Percentiles rank a stretch among this genome's conserved stretches.
Evolutionary conservation across 1,140 invertebrate species (phyloP).

Genomic region (Temnothorax longispinosus): DNA sequence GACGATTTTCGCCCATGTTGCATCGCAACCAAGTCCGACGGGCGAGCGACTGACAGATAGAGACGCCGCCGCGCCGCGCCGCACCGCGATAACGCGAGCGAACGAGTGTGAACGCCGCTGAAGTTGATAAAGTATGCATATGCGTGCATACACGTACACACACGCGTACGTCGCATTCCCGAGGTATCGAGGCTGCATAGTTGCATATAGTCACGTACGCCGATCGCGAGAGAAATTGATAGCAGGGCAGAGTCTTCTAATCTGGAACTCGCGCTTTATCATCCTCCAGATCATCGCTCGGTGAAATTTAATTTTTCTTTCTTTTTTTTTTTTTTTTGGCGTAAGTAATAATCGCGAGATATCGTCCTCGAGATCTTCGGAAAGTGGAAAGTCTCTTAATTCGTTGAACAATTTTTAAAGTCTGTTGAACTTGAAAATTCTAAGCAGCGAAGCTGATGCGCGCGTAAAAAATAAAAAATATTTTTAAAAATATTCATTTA

Average conservation of each 20-base stretch:
- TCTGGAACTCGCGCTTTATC: neutral
- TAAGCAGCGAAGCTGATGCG: too few relatives aligned
- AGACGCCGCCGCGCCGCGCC: neutral
- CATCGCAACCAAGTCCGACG: neutral
- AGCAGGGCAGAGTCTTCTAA: neutral
- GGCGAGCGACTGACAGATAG: neutral
- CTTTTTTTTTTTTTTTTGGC: neutral
- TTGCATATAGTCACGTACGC: conserved; percentile 38
- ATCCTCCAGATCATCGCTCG: neutral
- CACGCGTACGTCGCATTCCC: neutral
- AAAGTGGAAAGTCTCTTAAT: too few relatives aligned
- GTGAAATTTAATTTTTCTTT: neutral
- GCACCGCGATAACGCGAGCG: too few relatives aligned
- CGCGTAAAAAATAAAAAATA: too few relatives aligned
- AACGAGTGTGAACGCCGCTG: conserved; percentile 10
- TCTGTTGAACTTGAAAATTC: too few relatives aligned
- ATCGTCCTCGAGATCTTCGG: neutral
- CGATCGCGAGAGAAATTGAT: conserved; percentile 43
- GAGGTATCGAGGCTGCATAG: conserved; percentile 43
- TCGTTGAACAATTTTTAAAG: too few relatives aligned
- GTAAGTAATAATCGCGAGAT: neutral
- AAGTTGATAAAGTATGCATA: conserved; percentile 38
- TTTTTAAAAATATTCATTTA: too few relatives aligned
- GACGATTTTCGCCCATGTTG: neutral
- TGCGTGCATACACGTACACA: neutral